Evolutionary conservation across 2,888 invertebrate genomes (phyloP).

Genomic region (Drosophila diplacantha): DNA sequence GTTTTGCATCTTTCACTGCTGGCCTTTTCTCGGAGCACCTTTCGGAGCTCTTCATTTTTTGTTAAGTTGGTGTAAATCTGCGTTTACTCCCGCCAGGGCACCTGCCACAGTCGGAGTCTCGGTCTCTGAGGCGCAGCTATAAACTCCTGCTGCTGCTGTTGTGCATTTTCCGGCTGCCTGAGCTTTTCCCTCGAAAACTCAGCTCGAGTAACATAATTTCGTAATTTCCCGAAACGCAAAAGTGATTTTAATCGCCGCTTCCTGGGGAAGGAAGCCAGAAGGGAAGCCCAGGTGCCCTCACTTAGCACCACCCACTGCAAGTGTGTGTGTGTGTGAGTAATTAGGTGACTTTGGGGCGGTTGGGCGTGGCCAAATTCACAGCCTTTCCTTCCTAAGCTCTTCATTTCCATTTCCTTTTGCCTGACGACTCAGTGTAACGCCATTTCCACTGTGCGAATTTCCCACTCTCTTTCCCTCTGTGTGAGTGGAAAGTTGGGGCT

Average conservation of each 20-base stretch:
- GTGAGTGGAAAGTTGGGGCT: constrained; percentile 1
- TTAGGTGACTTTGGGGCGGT: constrained; percentile 33
- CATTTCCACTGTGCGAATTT: constrained; percentile 25
- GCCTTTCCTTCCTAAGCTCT: constrained; percentile 4
- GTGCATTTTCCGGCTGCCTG: constrained; percentile 63
- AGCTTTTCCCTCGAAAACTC: constrained; percentile 24
- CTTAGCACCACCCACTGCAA: constrained; percentile 9
- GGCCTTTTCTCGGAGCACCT: constrained; percentile 13
- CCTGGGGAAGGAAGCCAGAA: constrained; percentile 34
- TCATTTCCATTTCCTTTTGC: constrained; percentile 7
- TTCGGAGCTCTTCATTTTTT: constrained; percentile 15
- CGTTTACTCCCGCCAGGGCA: constrained; percentile 31
- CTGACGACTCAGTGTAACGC: constrained; percentile 26
- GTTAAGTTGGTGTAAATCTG: constrained; percentile 39
- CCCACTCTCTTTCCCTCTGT: not conserved
- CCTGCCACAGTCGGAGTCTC: constrained; percentile 41
- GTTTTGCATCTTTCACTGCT: constrained; percentile 33
- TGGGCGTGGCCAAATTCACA: constrained; percentile 22
- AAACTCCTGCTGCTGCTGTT: constrained; percentile 23
- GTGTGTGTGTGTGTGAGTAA: constrained; percentile 17
- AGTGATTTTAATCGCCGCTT: constrained; percentile 70
- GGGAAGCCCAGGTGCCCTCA: constrained; percentile 35
- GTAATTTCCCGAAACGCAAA: constrained; percentile 62
- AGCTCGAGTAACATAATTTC: constrained; percentile 62
- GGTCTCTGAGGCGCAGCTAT: not conserved